These are phyloP conservation scores for Epirrhoe tristata DNA, from an alignment of 2,888 invertebrate genomes.

Conservation along the genomic window DNA sequence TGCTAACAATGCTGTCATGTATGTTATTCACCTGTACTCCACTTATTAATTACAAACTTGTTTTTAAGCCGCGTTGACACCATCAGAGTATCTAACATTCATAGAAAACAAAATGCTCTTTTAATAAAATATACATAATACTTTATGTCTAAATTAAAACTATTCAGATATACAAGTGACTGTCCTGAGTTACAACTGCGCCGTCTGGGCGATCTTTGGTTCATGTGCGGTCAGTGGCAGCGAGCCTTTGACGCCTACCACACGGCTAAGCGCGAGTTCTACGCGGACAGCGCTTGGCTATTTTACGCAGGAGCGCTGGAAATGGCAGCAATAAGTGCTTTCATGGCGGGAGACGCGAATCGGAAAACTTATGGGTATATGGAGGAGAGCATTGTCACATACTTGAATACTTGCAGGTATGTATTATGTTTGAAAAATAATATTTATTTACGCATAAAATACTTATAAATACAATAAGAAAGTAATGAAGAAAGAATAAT, in stretches of 20 bases:
- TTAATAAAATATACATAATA: no score
- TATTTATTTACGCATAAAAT: no score
- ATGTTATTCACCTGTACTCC: constrained; percentile 48
- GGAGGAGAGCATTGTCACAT: constrained; percentile 97
- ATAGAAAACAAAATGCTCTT: no score
- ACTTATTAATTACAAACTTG: neutral
- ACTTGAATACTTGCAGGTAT: constrained; percentile 95
- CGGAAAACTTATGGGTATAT: constrained; percentile 95
- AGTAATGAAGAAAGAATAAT: no score
- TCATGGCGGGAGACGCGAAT: constrained; percentile 93
- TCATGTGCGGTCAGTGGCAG: constrained; percentile 97
- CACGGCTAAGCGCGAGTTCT: constrained; percentile 98
- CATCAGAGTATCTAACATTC: neutral
- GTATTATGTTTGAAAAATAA: neutral
- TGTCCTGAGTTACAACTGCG: constrained; percentile 97
- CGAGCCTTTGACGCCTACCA: constrained; percentile 97
- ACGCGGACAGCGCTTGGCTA: constrained; percentile 98
- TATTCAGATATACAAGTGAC: constrained; percentile 90
- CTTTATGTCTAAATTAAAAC: neutral
- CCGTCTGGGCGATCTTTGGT: constrained; percentile 97
- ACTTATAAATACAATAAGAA: no score
- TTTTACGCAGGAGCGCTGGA: constrained; percentile 98
- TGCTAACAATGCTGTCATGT: constrained; percentile 93
- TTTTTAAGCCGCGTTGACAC: no score
- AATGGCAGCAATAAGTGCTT: constrained; percentile 97